phyloP scores from a whole-genome alignment of 2,113 vertebrate genomes.

The Seriola aureovittata region DNA sequence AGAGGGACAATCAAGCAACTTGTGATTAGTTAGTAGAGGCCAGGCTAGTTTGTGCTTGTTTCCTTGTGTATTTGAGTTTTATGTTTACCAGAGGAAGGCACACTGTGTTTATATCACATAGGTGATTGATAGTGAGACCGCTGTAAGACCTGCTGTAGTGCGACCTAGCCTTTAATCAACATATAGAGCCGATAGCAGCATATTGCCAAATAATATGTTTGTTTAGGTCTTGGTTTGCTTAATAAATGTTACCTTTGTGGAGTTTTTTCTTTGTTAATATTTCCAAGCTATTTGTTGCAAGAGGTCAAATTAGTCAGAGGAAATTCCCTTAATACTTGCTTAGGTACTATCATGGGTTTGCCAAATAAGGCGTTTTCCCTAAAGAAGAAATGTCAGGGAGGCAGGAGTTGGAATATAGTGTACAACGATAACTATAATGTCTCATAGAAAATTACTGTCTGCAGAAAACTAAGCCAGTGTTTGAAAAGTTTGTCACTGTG shows the following conservation, averaged over 20 bases:
- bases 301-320: not conserved
- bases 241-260: not conserved
- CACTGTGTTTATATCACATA: not conserved
- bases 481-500: not conserved
- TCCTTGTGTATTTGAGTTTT: not conserved
- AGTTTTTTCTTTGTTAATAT: not conserved
- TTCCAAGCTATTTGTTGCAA: not conserved
- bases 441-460: slow-evolving; percentile 21
- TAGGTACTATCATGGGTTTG: not conserved
- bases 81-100: not conserved
- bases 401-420: not conserved
- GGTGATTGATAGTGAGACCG: not conserved
- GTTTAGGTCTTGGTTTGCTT: not conserved
- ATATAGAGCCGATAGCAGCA: not conserved
- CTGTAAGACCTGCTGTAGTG: not conserved
- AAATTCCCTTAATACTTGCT: slow-evolving; percentile 10
- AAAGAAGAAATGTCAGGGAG: slow-evolving; percentile 9
- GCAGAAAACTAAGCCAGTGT: not conserved
- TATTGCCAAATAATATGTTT: slow-evolving; percentile 7
- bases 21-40: not conserved
- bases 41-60: not conserved
- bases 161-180: not conserved
- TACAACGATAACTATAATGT: not conserved
- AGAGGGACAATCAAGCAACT: not conserved
- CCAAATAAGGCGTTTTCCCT: slow-evolving; percentile 13